Evolutionary conservation across 1,140 invertebrate genomes (phyloP), one percentile per base, ranked within the genome.

Genomic region (Trachymyrmex cornetzi): DNA sequence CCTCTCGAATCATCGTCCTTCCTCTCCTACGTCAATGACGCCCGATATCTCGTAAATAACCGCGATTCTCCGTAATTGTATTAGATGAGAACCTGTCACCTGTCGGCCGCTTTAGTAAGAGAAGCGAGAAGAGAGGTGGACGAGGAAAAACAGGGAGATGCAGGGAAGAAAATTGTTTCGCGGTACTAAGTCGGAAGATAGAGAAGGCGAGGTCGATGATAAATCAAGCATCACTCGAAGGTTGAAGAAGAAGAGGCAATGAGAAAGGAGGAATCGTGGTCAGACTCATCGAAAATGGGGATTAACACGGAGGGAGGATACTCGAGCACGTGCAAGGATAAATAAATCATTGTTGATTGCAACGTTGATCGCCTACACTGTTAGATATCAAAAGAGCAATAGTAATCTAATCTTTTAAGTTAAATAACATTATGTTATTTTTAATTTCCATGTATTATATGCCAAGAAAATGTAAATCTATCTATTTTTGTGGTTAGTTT

Each of bases 61-160:
- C 77, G 79, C 61, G 82, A 93, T 93, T 91, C 86, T 53, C 74
- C 75, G 89, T 94, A 95, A 94, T 94, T 94, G 94, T 94, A 94
- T 95, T 94, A 95, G 93, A 94, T 95, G 92, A 94, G 86, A 61
- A 87, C 88, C 93, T 93, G 93, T 93, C 92, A 89, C 85, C 89
- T 81, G 86, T 63, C 81, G 55, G n/a, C 64, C 27, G 88, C 59
- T 27, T 75, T 50, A 71, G 77, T 19, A 9, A 64, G 27, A 57
- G 24, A 50, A 38, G n/a, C 22, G n/a, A 38, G 11, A 30, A 38
- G 50, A 53, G 7, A 48, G 12, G 38, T 14, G 44, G 22, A 77
- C 14, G 48, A 66, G 19, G 50, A 44, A 74, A 72, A 84, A 30
- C 27, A 57, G n/a, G 50, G 27, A 71, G 50, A 44, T 24, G 38